Base-by-base conservation (phyloP, 2,888 invertebrate genomes). In the Rhabditoides inermis region DNA sequence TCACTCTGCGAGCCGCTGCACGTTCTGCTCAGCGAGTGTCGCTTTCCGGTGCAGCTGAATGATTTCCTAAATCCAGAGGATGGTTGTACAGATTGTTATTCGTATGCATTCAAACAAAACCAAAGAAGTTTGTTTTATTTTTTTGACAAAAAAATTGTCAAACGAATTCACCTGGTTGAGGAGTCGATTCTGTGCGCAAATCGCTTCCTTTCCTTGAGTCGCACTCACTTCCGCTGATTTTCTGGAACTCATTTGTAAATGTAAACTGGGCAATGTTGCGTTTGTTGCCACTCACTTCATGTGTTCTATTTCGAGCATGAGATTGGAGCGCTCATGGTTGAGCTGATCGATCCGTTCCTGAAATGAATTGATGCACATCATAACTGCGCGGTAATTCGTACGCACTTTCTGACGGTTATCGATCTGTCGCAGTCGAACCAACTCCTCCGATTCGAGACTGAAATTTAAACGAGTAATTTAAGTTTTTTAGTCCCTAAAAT, bases 391-490 rank as follows among this genome's bases (percentile, higher is more conserved):
- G 39, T 36, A 51, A 22, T 10, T 53, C 50, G 37, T 68, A 62
- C 23, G 50, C 48, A 47, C 62, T 42, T 73, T 73, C 55, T 73
- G 73, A 44, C 64, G 60, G 39, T 70, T 71, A 32, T 62, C 67
- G 15, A 72, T 58, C 25, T 58, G 55, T 10, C 68, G 42, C 26
- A 73, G 54, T 30, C 61, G 53, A 3, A 56, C 49, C 23, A 72
- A 47, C 53, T 73, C 72, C 39, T 69, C 65, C 37, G 45, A 40
- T 7, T 57, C 58, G 2, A 54, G 52, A 45, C 44, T 25, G 26
- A 26, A 25, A 2, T 44, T 26, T 2, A 20, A 20, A 15, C 18
- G 22, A 40, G 40, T 20, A 39, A n/a, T 18, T 20, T 20, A 20
- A n/a, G 7, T 39, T 39, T 39, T 39, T 20, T 39, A 15, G 39